These are phyloP conservation scores for Thereva unica DNA, from an alignment of 2,888 invertebrate species.

Conservation along the genomic window DNA sequence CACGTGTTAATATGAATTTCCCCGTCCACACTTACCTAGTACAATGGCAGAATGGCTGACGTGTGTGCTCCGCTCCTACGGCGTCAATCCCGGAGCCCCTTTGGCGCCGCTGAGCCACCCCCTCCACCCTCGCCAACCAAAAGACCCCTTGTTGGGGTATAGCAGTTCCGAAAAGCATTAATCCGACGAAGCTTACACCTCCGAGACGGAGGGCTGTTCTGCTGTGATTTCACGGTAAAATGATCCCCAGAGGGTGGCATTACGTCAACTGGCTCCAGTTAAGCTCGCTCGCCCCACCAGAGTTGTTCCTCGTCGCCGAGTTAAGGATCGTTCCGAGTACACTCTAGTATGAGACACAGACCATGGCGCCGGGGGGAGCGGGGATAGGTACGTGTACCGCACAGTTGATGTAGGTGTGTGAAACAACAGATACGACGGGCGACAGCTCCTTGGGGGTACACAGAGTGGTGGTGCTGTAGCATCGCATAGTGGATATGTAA, in stretches of 20 bases:
- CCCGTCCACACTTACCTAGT: slow-evolving; percentile 3
- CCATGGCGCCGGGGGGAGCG: no score
- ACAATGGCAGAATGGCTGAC: slow-evolving; percentile 8
- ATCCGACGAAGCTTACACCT: slow-evolving; percentile 27
- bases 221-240: slow-evolving; percentile 33
- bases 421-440: slow-evolving; percentile 24
- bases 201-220: slow-evolving; percentile 28
- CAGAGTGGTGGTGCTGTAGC: no score
- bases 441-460: neutral
- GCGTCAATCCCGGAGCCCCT: no score
- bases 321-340: no score
- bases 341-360: no score
- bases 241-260: slow-evolving; percentile 21
- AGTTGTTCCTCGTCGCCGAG: no score
- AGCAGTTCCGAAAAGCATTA: slow-evolving; percentile 26
- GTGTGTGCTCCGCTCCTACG: neutral
- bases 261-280: slow-evolving; percentile 13
- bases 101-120: no score
- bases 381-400: no score
- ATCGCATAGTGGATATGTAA: slow-evolving; percentile 17
- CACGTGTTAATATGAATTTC: slow-evolving; percentile 33
- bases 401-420: slow-evolving; percentile 18
- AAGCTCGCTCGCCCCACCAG: neutral
- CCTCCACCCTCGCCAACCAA: no score
- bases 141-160: neutral